These are phyloP conservation scores for Cygnus olor DNA, from an alignment of 2,797 vertebrate genomes.

Conservation along the genomic window DNA sequence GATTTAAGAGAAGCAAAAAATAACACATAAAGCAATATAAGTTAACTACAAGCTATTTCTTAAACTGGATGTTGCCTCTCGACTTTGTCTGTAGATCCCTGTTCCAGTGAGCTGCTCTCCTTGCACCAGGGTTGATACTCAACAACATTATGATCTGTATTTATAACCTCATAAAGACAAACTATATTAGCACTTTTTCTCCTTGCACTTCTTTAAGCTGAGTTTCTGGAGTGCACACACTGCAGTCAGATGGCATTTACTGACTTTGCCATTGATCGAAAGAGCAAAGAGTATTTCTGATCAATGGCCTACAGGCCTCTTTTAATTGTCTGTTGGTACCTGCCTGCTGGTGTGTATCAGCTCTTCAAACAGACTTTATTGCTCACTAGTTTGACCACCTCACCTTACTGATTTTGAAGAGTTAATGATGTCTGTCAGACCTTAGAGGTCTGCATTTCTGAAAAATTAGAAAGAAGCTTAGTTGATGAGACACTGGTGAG, in stretches of 20 bases:
- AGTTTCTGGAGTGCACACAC: conserved; percentile 22
- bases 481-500: background rate
- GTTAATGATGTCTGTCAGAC: background rate
- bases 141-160: conserved; percentile 33
- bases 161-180: conserved; percentile 66
- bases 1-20: background rate
- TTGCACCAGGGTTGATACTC: conserved; percentile 26
- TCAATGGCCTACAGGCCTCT: conserved; percentile 2
- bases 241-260: conserved; percentile 9
- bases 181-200: conserved; percentile 39
- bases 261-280: conserved; percentile 49
- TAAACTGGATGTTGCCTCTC: background rate
- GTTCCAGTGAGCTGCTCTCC: background rate
- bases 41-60: background rate
- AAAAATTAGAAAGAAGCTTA: background rate
- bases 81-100: background rate
- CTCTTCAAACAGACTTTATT: conserved; percentile 36
- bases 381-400: conserved; percentile 26
- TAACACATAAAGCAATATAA: background rate
- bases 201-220: conserved; percentile 41
- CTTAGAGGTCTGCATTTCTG: conserved; percentile 12
- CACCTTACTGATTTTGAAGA: conserved; percentile 9
- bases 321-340: conserved; percentile 47
- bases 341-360: conserved; percentile 10
- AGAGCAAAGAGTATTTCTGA: conserved; percentile 59